A percentile compares a stretch with the other conserved stretches of the same genome.
phyloP scores from a whole-genome alignment of 2,888 invertebrate species.

The Drosophila parthenogenetica region DNA sequence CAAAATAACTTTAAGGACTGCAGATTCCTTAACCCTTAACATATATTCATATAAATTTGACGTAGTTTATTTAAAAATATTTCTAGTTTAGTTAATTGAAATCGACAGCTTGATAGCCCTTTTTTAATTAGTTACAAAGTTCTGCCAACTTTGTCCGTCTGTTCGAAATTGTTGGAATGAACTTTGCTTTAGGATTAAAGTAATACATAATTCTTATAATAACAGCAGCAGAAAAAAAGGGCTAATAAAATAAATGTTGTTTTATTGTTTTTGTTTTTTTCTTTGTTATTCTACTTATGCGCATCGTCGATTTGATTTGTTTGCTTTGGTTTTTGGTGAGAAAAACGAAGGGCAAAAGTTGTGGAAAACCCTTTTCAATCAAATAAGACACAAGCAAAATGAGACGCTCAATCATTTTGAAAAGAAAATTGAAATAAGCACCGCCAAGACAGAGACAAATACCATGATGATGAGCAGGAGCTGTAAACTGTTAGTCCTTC shows the following conservation, averaged over 20 bases:
- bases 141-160: not conserved
- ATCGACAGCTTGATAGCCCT: not conserved
- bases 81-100: not conserved
- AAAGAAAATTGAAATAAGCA: constrained; percentile 19
- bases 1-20: no score
- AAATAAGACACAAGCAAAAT: constrained; percentile 57
- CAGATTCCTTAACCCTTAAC: no score
- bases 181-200: constrained; percentile 17
- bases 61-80: no score
- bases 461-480: not conserved
- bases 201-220: constrained; percentile 2
- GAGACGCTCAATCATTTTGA: constrained; percentile 61
- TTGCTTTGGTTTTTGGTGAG: constrained; percentile 30
- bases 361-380: constrained; percentile 70
- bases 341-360: constrained; percentile 7
- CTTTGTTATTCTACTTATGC: constrained; percentile 37
- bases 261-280: constrained; percentile 15
- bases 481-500: constrained; percentile 1
- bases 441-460: not conserved
- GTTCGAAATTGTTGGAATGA: not conserved
- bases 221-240: constrained; percentile 5
- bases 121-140: constrained; percentile 49
- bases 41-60: no score
- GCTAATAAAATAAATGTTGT: constrained; percentile 25
- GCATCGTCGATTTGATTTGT: constrained; percentile 66